Evolutionary conservation across 1,140 invertebrate genomes (phyloP).

Genomic region (Drosophila kanapiae): DNA sequence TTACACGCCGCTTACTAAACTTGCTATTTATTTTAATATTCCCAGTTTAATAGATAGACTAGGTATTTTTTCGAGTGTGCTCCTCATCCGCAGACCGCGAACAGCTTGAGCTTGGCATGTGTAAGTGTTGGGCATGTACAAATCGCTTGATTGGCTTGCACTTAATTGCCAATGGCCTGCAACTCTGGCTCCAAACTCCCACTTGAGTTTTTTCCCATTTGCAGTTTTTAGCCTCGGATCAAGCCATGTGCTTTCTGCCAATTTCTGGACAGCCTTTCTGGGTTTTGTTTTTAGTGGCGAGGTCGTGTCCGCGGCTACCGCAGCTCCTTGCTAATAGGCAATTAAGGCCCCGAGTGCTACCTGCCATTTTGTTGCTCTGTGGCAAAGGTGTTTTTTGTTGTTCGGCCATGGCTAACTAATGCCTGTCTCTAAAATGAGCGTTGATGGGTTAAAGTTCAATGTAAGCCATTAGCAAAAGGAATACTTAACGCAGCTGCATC

Average conservation of each 20-base stretch:
- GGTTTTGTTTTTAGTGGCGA: constrained; percentile 53
- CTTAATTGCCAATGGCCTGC: constrained; percentile 79
- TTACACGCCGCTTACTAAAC: too few species aligned
- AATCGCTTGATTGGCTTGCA: constrained; percentile 82
- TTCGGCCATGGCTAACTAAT: constrained; percentile 43
- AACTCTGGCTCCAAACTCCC: constrained; percentile 41
- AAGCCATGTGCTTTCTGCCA: constrained; percentile 57
- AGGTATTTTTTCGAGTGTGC: constrained; percentile 1
- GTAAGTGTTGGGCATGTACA: constrained; percentile 80
- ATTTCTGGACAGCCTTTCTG: constrained; percentile 22
- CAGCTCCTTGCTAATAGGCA: constrained; percentile 78
- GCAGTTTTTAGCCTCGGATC: constrained; percentile 25
- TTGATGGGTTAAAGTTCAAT: constrained; percentile 61
- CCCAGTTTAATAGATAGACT: too few species aligned
- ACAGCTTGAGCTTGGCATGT: constrained; percentile 46
- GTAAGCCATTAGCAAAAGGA: constrained; percentile 43
- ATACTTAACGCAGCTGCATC: constrained; percentile 16
- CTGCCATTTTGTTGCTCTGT: constrained; percentile 71
- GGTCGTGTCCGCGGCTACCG: constrained; percentile 70
- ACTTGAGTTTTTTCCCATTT: constrained; percentile 28
- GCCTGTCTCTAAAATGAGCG: constrained; percentile 32
- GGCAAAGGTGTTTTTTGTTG: constrained; percentile 35
- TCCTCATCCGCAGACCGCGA: constrained; percentile 20
- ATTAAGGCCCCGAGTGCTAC: constrained; percentile 75
- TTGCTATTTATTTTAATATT: neutral